Base-by-base conservation (phyloP, 2,888 invertebrate species). In the Chymomyza amoena region DNA sequence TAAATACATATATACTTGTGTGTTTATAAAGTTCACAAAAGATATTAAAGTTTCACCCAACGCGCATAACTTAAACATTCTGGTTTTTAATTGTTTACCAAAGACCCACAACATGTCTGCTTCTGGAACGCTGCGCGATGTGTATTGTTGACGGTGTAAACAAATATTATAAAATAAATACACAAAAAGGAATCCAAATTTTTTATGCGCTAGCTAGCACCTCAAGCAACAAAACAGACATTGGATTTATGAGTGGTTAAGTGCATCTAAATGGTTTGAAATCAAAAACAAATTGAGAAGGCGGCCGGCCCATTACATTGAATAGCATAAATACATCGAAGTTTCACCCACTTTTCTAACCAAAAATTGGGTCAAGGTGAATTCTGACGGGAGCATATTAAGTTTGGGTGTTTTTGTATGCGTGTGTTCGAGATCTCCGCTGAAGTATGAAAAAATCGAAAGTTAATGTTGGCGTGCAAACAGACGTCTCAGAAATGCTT, bases 381-480 rank as follows among this genome's bases (percentile, higher is more conserved):
- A 28, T 5, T 13, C 32, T 57, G 15, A 25, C 59, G 6, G 0
- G 25, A 20, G 59, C 28, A 28, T 59, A 7, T 59, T 15, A 10
- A 9, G 51, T 51, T 51, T 16, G 66, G 45, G 16, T 10, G 51
- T 20, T 28, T 28, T 25, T 45, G 54, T 56, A n/a, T 13, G 7
- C 32, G 10, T 2, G 45, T 45, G 16, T 52, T 7, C 45, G 62
- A 57, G 62, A 57, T 64, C 20, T 32, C 20, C 62, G 32, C 32
- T 32, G 66, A 68, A 54, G 28, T 25, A 25, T 28, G 28, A 69
- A 15, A 32, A 88, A 83, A 81, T 80, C 81, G 75, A 90, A 89
- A 85, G 71, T 86, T 66, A 83, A 87, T 81, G 89, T 91, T 70
- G 92, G 90, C 70, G 90, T 91, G 16, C 92, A 92, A 83, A 92